Evolutionary conservation across 2,888 invertebrate genomes (phyloP).

Genomic region (Drosophila pegasa): DNA sequence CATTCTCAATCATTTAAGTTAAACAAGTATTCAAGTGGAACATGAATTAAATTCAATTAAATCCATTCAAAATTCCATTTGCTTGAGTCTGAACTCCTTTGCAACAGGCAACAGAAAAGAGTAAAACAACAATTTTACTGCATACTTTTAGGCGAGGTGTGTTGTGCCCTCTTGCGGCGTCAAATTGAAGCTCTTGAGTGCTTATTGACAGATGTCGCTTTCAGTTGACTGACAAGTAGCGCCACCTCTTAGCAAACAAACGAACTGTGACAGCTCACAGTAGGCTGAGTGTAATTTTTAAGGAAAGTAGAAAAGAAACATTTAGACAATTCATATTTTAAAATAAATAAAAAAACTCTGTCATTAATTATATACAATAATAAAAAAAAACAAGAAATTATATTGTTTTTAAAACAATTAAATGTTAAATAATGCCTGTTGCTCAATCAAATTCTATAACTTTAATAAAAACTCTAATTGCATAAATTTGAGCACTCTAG

Average conservation of each 20-base stretch:
- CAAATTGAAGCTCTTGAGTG: conserved; percentile 16
- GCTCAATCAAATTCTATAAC: no score
- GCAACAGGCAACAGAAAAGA: not conserved
- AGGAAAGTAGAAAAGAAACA: not conserved
- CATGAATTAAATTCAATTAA: not conserved
- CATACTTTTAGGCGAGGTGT: conserved; percentile 39
- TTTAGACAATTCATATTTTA: no score
- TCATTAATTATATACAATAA: no score
- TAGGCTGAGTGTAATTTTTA: not conserved
- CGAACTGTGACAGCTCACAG: conserved; percentile 18
- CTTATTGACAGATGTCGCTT: conserved; percentile 64
- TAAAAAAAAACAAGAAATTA: no score
- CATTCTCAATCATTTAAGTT: not conserved
- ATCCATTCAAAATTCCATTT: not conserved
- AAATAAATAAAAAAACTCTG: no score
- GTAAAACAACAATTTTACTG: not conserved
- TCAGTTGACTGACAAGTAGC: conserved; percentile 39
- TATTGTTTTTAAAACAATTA: no score
- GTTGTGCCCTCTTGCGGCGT: conserved; percentile 31
- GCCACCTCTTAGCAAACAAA: conserved; percentile 52
- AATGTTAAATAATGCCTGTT: no score
- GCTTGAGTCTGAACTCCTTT: not conserved
- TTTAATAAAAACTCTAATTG: no score
- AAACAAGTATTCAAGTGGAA: not conserved
- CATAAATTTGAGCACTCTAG: no score